Conservation (phyloP, 2,888 invertebrate species). For the Lypha dubia region DNA sequence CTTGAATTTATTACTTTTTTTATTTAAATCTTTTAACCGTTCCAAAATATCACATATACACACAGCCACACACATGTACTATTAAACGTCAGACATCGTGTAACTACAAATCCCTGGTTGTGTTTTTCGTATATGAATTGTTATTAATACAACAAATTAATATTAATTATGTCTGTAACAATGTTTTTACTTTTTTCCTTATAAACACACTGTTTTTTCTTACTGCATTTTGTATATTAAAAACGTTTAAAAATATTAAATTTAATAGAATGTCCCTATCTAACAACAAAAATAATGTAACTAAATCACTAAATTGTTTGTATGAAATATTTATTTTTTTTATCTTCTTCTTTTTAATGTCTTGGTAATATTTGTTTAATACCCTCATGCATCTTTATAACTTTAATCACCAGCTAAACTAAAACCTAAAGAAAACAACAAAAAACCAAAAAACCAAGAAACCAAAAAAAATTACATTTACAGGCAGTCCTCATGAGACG, state of each 20-base stretch:
- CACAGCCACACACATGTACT: neutral
- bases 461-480: constrained; percentile 83
- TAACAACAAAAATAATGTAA: constrained; percentile 57
- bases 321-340: constrained; percentile 13
- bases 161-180: constrained; percentile 30
- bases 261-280: constrained; percentile 49
- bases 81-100: neutral
- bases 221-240: constrained; percentile 62
- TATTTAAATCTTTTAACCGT: neutral
- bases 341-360: constrained; percentile 24
- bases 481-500: constrained; percentile 86
- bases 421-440: constrained; percentile 64
- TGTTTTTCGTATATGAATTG: constrained; percentile 7
- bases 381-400: constrained; percentile 16
- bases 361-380: constrained; percentile 49
- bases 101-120: neutral
- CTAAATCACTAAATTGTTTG: constrained; percentile 27
- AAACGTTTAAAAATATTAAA: constrained; percentile 33
- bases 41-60: neutral
- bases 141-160: constrained; percentile 27
- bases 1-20: neutral
- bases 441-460: too few relatives aligned
- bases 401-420: constrained; percentile 3
- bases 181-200: constrained; percentile 23
- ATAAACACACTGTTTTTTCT: constrained; percentile 16